A percentile compares a stretch with the other conserved stretches of the same genome.
Evolutionary conservation across 2,888 invertebrate genomes (phyloP).

Genomic region (Teinopalpus imperialis): DNA sequence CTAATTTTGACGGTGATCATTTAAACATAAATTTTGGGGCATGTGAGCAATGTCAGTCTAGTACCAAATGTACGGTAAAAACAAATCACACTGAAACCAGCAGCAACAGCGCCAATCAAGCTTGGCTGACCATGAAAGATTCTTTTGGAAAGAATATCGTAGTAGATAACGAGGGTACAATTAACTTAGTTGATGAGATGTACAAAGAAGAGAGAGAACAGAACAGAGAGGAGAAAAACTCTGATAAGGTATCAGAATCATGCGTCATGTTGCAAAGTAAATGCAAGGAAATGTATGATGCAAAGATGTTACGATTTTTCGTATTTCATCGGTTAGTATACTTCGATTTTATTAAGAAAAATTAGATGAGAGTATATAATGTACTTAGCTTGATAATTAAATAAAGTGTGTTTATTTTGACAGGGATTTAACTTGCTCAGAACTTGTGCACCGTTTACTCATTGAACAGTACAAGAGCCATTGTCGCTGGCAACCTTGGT

Average conservation of each 20-base stretch:
- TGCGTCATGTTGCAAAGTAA: conserved; percentile 47
- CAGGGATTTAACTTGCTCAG: conserved; percentile 64
- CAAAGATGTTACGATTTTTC: conserved; percentile 59
- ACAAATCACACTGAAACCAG: conserved; percentile 37
- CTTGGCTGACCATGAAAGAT: conserved; percentile 66
- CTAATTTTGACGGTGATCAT: conserved; percentile 55
- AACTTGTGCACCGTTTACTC: conserved; percentile 57
- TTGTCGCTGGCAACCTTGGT: conserved; percentile 68
- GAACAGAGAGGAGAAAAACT: conserved; percentile 27
- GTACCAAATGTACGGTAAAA: conserved; percentile 54
- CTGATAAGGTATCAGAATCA: conserved; percentile 41
- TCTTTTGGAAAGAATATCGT: conserved; percentile 56
- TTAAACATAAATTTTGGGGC: conserved; percentile 56
- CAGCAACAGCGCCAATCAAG: conserved; percentile 40
- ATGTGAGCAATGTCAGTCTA: conserved; percentile 52
- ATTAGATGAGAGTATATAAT: too few species aligned
- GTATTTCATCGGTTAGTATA: conserved; percentile 56
- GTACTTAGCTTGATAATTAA: too few species aligned
- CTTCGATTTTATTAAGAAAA: too few species aligned
- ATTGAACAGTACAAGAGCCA: conserved; percentile 52
- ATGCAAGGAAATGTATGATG: conserved; percentile 54
- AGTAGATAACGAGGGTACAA: conserved; percentile 62
- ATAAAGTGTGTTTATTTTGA: too few species aligned
- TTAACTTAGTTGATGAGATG: conserved; percentile 44
- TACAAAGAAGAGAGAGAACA: conserved; percentile 34